These are phyloP conservation scores for Megalonaias nervosa DNA, from an alignment of 1,140 invertebrate species.

Conservation along the genomic window DNA sequence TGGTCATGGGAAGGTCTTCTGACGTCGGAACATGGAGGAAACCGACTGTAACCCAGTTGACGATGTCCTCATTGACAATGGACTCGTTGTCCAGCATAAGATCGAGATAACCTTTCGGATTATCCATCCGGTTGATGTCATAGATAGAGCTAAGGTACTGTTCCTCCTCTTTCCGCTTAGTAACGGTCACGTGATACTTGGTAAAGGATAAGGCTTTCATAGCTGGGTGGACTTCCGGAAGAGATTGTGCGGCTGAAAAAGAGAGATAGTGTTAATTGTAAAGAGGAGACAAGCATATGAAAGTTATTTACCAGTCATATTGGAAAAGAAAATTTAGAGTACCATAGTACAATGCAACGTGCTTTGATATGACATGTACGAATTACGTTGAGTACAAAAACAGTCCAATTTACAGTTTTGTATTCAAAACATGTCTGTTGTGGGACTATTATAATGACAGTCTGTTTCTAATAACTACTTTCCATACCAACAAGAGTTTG, in stretches of 20 bases:
- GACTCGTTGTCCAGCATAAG: slow-evolving; percentile 24
- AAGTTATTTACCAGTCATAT: too few species aligned
- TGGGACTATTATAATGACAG: too few species aligned
- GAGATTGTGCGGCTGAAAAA: slow-evolving; percentile 8
- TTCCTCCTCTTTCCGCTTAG: slow-evolving; percentile 35
- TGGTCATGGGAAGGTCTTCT: slow-evolving; percentile 42
- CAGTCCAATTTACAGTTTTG: too few species aligned
- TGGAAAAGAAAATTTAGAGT: too few species aligned
- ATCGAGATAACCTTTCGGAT: slow-evolving; percentile 20
- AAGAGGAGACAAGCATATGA: too few species aligned
- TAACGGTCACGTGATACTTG: slow-evolving; percentile 33
- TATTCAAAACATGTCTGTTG: too few species aligned
- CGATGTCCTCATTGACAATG: slow-evolving; percentile 30
- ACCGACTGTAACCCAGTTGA: slow-evolving; percentile 36
- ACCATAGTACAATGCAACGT: too few species aligned
- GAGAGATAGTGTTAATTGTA: too few species aligned
- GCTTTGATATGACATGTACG: too few species aligned
- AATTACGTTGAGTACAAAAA: too few species aligned
- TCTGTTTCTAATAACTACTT: too few species aligned
- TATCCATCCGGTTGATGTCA: slow-evolving; percentile 34
- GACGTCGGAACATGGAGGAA: slow-evolving; percentile 37
- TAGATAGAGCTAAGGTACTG: slow-evolving; percentile 26
- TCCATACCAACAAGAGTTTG: too few species aligned
- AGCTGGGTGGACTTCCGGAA: slow-evolving; percentile 19
- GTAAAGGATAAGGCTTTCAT: slow-evolving; percentile 34